Conservation (phyloP, 1,140 invertebrate species). For the Brachionus plicatilis region DNA sequence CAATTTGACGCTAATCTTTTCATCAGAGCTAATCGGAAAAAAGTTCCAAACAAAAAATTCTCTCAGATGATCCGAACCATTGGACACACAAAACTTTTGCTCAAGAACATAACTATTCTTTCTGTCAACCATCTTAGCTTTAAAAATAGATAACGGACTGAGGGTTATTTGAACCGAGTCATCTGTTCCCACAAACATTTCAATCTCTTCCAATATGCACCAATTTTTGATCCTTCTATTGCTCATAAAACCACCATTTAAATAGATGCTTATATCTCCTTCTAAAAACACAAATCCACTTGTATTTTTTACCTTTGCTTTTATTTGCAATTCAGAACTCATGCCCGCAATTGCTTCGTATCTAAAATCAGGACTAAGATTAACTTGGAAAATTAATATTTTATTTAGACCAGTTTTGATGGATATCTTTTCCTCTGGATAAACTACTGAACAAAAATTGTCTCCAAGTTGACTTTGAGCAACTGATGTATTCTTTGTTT, state of each 20-base stretch:
- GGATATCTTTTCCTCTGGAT: background rate
- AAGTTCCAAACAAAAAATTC: conserved; percentile 50
- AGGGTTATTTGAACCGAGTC: conserved; percentile 52
- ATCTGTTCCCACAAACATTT: conserved; percentile 55
- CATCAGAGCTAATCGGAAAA: conserved; percentile 45
- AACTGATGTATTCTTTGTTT: background rate
- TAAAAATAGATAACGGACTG: conserved; percentile 50
- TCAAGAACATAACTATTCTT: conserved; percentile 45
- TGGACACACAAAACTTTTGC: conserved; percentile 54
- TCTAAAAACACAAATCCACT: conserved; percentile 49
- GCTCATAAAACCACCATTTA: conserved; percentile 54
- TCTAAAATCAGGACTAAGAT: conserved; percentile 49
- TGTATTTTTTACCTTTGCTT: conserved; percentile 50
- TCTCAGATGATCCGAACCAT: conserved; percentile 48
- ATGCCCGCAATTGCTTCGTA: conserved; percentile 51
- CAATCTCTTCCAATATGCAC: conserved; percentile 52
- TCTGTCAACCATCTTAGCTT: conserved; percentile 45
- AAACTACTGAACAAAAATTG: background rate
- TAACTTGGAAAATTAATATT: conserved; percentile 41
- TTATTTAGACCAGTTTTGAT: background rate
- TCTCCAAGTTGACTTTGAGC: no score
- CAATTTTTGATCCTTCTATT: conserved; percentile 52
- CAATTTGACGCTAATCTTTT: conserved; percentile 30
- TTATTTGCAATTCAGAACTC: conserved; percentile 50
- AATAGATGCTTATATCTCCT: conserved; percentile 53